Evolutionary conservation across 2,888 invertebrate species (phyloP).

Genomic region (Mimachlamys varia): DNA sequence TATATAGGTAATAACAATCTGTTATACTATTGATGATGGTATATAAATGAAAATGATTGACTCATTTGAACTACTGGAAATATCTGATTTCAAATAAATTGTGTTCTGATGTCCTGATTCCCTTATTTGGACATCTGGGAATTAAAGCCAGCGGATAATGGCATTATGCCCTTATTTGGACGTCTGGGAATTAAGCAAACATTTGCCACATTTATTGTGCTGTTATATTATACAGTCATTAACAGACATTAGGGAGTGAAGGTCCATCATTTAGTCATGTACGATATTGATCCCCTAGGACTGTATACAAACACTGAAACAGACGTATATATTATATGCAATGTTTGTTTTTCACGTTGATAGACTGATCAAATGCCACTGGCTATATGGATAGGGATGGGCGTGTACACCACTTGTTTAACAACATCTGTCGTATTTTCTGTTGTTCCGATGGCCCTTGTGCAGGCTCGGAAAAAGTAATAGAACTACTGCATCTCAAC

Average conservation of each 20-base stretch:
- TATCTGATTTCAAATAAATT: neutral
- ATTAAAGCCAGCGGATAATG: neutral
- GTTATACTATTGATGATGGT: too few species aligned
- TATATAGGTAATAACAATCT: too few species aligned
- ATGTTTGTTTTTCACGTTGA: neutral
- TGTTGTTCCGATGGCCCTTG: too few species aligned
- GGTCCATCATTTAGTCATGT: neutral
- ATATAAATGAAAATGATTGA: too few species aligned
- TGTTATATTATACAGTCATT: neutral
- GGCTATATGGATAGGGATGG: too few species aligned
- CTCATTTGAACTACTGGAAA: too few species aligned
- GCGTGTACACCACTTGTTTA: too few species aligned
- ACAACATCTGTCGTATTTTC: too few species aligned
- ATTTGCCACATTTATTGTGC: neutral
- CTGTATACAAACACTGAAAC: neutral
- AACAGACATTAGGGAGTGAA: neutral
- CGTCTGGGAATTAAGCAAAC: neutral
- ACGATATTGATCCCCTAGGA: neutral
- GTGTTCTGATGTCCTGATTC: neutral
- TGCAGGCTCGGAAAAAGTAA: too few species aligned
- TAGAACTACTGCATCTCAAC: too few species aligned
- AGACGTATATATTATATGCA: neutral
- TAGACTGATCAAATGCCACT: neutral
- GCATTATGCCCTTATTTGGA: constrained; percentile 9
- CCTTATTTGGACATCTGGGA: neutral